phyloP scores from a whole-genome alignment of 2,888 invertebrate genomes.

The Perizoma affinitatum region DNA sequence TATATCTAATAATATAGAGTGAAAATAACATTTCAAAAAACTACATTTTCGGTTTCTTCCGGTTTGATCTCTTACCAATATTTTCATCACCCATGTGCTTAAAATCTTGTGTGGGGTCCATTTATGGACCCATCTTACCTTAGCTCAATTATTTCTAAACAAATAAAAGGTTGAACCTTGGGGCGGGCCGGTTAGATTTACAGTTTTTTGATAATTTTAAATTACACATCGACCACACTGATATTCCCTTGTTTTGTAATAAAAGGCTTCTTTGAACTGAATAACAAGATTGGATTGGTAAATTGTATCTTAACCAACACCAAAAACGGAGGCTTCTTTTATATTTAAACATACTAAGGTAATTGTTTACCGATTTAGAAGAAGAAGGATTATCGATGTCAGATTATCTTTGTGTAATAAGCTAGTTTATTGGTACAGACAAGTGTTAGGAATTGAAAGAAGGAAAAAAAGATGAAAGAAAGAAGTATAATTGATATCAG shows the following conservation, averaged over 20 bases:
- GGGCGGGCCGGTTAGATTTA: slow-evolving; percentile 26
- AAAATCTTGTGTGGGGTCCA: slow-evolving; percentile 61
- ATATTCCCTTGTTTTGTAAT: slow-evolving; percentile 34
- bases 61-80: neutral
- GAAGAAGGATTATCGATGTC: no score
- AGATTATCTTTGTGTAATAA: no score
- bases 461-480: no score
- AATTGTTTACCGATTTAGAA: no score
- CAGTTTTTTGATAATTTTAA: slow-evolving; percentile 25
- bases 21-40: no score
- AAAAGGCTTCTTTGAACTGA: slow-evolving; percentile 5
- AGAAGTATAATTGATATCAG: no score
- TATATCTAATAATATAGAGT: no score
- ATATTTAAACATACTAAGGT: neutral
- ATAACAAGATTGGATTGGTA: slow-evolving; percentile 1
- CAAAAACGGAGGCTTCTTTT: no score
- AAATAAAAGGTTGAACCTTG: slow-evolving; percentile 58
- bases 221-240: slow-evolving; percentile 41
- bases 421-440: no score
- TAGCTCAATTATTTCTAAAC: slow-evolving; percentile 69
- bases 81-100: slow-evolving; percentile 71
- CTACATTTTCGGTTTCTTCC: no score
- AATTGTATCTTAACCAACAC: neutral
- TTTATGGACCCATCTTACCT: slow-evolving; percentile 56
- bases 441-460: no score